Evolutionary conservation across 2,888 invertebrate species (phyloP).

Genomic region (Caenorhabditis plicata): DNA sequence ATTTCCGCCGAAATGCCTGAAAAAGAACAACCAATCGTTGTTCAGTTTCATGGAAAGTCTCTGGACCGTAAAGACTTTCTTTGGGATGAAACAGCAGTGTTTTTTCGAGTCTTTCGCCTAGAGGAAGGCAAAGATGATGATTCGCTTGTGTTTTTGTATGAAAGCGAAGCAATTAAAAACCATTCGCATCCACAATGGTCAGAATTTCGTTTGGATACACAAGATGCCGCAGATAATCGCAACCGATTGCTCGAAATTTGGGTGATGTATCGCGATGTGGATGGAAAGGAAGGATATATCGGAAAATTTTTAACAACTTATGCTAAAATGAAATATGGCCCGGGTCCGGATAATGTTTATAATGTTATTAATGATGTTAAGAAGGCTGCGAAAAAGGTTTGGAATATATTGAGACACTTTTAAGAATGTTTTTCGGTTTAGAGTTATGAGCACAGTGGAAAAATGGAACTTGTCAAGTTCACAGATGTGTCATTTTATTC

Average conservation of each 20-base stretch:
- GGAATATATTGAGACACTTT: background rate
- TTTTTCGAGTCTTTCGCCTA: constrained; percentile 48
- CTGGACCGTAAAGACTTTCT: constrained; percentile 48
- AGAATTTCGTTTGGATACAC: constrained; percentile 43
- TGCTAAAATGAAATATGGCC: constrained; percentile 54
- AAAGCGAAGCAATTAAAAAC: constrained; percentile 50
- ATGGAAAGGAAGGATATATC: constrained; percentile 47
- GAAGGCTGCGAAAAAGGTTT: constrained; percentile 44
- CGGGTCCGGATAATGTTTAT: constrained; percentile 49
- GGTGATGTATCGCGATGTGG: constrained; percentile 50
- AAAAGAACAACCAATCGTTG: constrained; percentile 48
- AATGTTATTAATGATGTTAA: constrained; percentile 49
- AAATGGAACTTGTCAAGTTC: constrained; percentile 57
- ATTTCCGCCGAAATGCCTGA: constrained; percentile 41
- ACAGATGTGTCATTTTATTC: constrained; percentile 59
- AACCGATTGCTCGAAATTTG: constrained; percentile 45
- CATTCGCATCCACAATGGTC: constrained; percentile 52
- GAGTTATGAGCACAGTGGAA: constrained; percentile 53
- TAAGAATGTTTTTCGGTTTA: constrained; percentile 11
- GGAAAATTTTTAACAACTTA: constrained; percentile 53
- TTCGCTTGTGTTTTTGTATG: constrained; percentile 38
- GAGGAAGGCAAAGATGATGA: constrained; percentile 49
- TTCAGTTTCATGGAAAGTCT: constrained; percentile 45
- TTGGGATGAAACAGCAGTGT: constrained; percentile 55
- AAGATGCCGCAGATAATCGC: constrained; percentile 50